Evolutionary conservation across 1,140 invertebrate genomes (phyloP), one percentile per base, ranked within the genome.

Genomic region (Pinna nobilis): DNA sequence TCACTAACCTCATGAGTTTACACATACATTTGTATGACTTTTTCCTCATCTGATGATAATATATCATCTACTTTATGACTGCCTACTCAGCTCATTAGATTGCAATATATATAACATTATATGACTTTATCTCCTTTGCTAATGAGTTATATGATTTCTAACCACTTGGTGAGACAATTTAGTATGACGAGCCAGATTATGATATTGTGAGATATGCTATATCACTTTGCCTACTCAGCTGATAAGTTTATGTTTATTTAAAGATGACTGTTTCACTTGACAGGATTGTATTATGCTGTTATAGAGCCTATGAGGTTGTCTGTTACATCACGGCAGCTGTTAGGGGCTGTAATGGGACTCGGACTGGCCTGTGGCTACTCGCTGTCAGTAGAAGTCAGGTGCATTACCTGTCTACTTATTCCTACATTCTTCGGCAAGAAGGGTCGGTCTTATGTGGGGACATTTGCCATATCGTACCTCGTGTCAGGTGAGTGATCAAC

Each of bases 391-490:
- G 69, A 81, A 35, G 37, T 69, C 3, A 61, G 86, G 11, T 87
- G 86, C 63, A 74, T 84, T n/a, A 51, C 75, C 30, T 74, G 64
- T 20, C 74, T 87, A 23, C 66, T 87, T 9, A 44, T 87, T 11
- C 86, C 84, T 0, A 77, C 65, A 3, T 83, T 86, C 41, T 84
- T 83, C 41, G 80, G 83, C 3, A 85, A 82, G 67, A 75, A 69
- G 1, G 86, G 86, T 2, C 74, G 86, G 3, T 76, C 82, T 11
- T 83, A 82, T 68, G 51, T 87, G 9, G 50, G 66, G 3, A 77
- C 83, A 1, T 76, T 86, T 50, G 83, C 83, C 20, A 64, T 87
- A 18, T 51, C 76, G 2, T 82, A 75, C 63, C 66, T 87, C 0
- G 71, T 87, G 18, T n/a, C 77, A 30, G 85, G 85, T 68, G 69